Conservation (phyloP, 2,888 invertebrate species). For the Chymomyza fuscimana region DNA sequence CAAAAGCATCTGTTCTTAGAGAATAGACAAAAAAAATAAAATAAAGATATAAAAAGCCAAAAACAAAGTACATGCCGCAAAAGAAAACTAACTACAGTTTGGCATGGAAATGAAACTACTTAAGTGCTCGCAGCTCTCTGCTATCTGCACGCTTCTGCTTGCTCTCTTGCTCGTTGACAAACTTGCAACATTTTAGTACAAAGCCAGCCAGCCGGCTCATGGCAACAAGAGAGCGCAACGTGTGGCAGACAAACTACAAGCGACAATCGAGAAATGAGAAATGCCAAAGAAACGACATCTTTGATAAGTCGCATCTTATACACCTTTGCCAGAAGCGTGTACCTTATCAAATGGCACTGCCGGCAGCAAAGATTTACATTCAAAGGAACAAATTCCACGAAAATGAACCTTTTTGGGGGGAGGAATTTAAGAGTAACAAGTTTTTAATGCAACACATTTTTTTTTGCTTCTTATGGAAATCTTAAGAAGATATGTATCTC, state of each 20-base stretch:
- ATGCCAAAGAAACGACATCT: not conserved
- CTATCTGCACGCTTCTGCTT: not conserved
- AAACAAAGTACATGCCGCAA: not conserved
- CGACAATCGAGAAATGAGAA: not conserved
- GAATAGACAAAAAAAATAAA: not conserved
- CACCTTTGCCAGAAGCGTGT: not conserved
- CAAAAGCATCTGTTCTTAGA: not conserved
- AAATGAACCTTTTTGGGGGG: too few species aligned
- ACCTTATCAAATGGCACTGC: not conserved
- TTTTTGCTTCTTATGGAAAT: too few species aligned
- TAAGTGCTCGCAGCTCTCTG: slow-evolving; percentile 39
- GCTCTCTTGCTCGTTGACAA: not conserved
- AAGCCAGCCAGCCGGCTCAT: slow-evolving; percentile 35
- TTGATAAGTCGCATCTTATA: not conserved
- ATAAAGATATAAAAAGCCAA: not conserved
- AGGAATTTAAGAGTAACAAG: too few species aligned
- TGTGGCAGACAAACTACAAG: slow-evolving; percentile 28
- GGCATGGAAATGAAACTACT: slow-evolving; percentile 54
- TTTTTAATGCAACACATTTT: too few species aligned
- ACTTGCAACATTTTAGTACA: slow-evolving; percentile 10
- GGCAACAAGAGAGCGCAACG: not conserved
- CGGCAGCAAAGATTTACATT: too few species aligned
- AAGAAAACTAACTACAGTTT: slow-evolving; percentile 1
- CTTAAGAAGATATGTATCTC: too few species aligned
- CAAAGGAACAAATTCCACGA: too few species aligned